A percentile compares a stretch with the other conserved stretches of the same genome.
Evolutionary conservation across 2,888 invertebrate genomes (phyloP).

Genomic region (Cenopis cana): DNA sequence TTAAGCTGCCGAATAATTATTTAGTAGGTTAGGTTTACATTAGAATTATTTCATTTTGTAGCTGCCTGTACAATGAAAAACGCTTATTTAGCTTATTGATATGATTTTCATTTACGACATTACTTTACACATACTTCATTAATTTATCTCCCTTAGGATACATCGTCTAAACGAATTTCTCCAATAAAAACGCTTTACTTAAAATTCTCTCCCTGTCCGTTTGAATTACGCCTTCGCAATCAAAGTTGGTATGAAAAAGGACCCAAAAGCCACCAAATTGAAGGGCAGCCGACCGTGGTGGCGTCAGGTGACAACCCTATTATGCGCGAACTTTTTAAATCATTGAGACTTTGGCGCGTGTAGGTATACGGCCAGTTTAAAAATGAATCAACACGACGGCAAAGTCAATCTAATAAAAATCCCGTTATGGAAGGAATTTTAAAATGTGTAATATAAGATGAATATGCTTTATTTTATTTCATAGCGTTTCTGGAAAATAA

Average conservation of each 20-base stretch:
- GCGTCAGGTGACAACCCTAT: constrained; percentile 46
- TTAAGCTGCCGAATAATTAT: no score
- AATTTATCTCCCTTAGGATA: no score
- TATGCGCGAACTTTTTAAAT: constrained; percentile 32
- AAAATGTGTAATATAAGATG: no score
- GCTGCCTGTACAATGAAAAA: no score
- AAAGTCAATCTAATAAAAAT: background rate
- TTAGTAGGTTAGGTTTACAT: no score
- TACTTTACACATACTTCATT: no score
- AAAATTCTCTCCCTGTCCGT: constrained; percentile 65
- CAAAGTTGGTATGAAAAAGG: constrained; percentile 61
- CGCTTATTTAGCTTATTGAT: no score
- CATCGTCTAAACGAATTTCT: constrained; percentile 11
- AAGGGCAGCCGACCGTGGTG: constrained; percentile 49
- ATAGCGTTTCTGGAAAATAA: no score
- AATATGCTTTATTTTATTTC: no score
- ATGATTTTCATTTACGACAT: no score
- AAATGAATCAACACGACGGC: constrained; percentile 4
- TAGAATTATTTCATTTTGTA: no score
- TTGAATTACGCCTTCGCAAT: constrained; percentile 57
- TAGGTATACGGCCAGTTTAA: constrained; percentile 12
- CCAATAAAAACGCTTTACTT: constrained; percentile 55
- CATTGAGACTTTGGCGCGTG: constrained; percentile 8
- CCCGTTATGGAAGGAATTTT: background rate
- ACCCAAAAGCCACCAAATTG: constrained; percentile 56